Evolutionary conservation across 2,797 vertebrate genomes (phyloP), one percentile per base, ranked within the genome.

Genomic region (Rhinogobio ventralis): DNA sequence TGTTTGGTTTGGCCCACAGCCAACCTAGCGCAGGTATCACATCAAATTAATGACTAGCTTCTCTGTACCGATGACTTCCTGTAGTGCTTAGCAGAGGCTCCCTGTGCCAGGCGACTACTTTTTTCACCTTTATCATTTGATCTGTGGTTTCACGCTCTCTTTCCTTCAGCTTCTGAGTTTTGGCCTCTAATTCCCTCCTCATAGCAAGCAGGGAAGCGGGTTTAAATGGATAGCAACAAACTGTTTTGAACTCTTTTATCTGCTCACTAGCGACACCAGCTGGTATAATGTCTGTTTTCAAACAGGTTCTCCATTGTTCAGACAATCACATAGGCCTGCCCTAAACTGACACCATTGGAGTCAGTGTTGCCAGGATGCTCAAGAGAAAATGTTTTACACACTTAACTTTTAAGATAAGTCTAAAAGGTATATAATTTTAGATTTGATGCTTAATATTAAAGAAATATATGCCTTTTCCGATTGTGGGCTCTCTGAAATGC

Each of bases 21-120:
- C 76, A 88, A 79, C 77, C 85, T 62, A 73, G 85, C 45, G 87
- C 93, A 94, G 94, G 94, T 95, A 95, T 95, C 92, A 91, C 93
- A 94, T 93, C 93, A 94, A 94, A 95, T 93, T 94, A 93, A 94
- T 95, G 94, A 95, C 94, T 94, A 73, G 86, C 87, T 91, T 72
- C 92, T 95, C 93, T 95, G 93, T 95, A 90, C 91, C 88, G 81
- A 83, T 84, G 83, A 90, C 91, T 90, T 94, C 88, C 90, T 95
- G 94, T 94, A 92, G 92, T 90, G 90, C 68, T 93, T 94, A 93
- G 94, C 93, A 36, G 82, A 91, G 86, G 86, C 87, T 72, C 60
- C 74, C 84, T 15, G 28, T 77, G 82, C 83, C 85, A 86, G 83
- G 86, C 55, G 14, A 64, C 73, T 68, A 51, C 25, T 72, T 53